Conservation (phyloP, 2,888 invertebrate species). For the Stenolophus ochropezus region DNA sequence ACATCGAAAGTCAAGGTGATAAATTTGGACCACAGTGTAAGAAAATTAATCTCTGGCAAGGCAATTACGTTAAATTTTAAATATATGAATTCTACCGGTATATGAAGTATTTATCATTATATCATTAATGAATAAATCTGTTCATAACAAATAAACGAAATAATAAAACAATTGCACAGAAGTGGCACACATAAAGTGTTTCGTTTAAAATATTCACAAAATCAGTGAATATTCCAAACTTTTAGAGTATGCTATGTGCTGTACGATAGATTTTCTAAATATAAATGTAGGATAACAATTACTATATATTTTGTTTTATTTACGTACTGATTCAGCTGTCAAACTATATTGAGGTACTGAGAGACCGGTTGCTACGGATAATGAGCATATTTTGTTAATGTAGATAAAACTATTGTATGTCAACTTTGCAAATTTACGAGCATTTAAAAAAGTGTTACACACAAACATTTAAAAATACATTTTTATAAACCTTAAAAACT, state of each 20-base stretch:
- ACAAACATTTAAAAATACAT: constrained; percentile 73
- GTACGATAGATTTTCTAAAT: constrained; percentile 4
- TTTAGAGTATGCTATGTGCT: not conserved
- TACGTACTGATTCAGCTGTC: constrained; percentile 50
- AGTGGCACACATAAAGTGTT: constrained; percentile 70
- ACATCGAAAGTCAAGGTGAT: constrained; percentile 43
- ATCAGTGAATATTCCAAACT: constrained; percentile 13
- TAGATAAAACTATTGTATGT: constrained; percentile 62
- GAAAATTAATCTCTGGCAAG: constrained; percentile 39
- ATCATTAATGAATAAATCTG: constrained; percentile 62
- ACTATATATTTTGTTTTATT: constrained; percentile 35
- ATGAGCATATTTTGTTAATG: constrained; percentile 49
- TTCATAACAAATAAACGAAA: constrained; percentile 63
- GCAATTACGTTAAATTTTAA: constrained; percentile 35
- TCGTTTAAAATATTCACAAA: constrained; percentile 59
- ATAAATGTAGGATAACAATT: constrained; percentile 20
- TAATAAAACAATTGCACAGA: constrained; percentile 70
- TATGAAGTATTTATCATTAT: constrained; percentile 44
- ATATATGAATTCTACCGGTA: constrained; percentile 46
- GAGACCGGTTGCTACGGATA: constrained; percentile 31
- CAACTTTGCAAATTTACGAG: constrained; percentile 69
- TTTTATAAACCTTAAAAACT: constrained; percentile 71
- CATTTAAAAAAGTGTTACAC: constrained; percentile 72
- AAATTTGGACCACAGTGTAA: constrained; percentile 59
- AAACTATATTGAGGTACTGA: constrained; percentile 53